Percentiles rank a stretch among this genome's conserved stretches.
Evolutionary conservation across 2,888 invertebrate species (phyloP).

Genomic region (Cosmorhoe ocellata): DNA sequence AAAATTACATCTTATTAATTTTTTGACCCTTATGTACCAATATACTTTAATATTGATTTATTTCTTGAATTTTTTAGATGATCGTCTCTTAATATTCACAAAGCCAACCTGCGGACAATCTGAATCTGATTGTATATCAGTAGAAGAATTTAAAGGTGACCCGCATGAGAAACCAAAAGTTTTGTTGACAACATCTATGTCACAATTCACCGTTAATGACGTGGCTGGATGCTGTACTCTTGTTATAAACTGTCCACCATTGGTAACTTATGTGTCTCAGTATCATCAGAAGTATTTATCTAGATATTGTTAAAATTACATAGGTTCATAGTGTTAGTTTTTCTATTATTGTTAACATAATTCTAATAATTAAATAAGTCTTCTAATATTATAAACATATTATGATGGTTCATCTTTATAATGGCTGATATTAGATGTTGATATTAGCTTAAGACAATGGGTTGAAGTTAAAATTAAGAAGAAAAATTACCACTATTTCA

Average conservation of each 20-base stretch:
- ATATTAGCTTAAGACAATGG: too few relatives aligned
- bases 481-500: too few relatives aligned
- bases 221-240: slow-evolving; percentile 57
- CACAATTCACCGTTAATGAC: slow-evolving; percentile 52
- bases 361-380: too few relatives aligned
- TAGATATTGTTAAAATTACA: slow-evolving; percentile 8
- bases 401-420: too few relatives aligned
- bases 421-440: too few relatives aligned
- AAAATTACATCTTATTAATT: too few relatives aligned
- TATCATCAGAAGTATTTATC: slow-evolving; percentile 53
- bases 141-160: slow-evolving; percentile 51
- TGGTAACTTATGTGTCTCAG: slow-evolving; percentile 40
- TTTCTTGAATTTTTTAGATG: slow-evolving; percentile 46
- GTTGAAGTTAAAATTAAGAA: too few relatives aligned
- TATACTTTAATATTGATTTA: not conserved
- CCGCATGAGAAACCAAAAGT: slow-evolving; percentile 38
- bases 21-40: too few relatives aligned
- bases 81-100: slow-evolving; percentile 56
- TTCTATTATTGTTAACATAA: too few relatives aligned
- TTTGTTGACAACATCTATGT: slow-evolving; percentile 36
- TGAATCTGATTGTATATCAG: slow-evolving; percentile 45
- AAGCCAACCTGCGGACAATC: slow-evolving; percentile 44
- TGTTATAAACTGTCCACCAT: slow-evolving; percentile 48
- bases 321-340: too few relatives aligned
- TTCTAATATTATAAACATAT: too few relatives aligned